Evolutionary conservation across 2,797 vertebrate species (phyloP).

Genomic region (Coreius guichenoti): DNA sequence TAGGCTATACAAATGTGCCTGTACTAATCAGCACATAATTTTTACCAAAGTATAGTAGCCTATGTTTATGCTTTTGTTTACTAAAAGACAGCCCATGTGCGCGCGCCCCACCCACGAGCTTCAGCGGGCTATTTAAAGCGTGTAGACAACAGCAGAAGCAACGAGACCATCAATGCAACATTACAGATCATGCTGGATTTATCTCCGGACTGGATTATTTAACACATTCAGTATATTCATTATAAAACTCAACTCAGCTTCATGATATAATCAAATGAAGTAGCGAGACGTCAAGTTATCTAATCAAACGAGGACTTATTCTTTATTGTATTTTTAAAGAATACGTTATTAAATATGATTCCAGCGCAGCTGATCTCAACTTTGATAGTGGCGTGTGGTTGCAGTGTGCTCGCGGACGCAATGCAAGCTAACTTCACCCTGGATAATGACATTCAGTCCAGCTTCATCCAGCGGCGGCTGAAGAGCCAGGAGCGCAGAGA

Average conservation of each 20-base stretch:
- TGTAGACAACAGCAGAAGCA: slow-evolving; percentile 19
- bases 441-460: slow-evolving; percentile 90
- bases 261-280: not conserved
- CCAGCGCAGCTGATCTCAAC: not conserved
- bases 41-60: not conserved
- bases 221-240: not conserved
- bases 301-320: not conserved
- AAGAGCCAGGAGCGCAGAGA: slow-evolving; percentile 93
- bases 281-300: not conserved
- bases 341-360: not conserved
- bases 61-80: slow-evolving; percentile 13
- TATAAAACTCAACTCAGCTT: not conserved
- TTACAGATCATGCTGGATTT: not conserved
- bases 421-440: slow-evolving; percentile 85
- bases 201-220: slow-evolving; percentile 1
- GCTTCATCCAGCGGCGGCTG: slow-evolving; percentile 92
- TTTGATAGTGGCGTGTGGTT: slow-evolving; percentile 71
- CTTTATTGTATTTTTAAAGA: not conserved
- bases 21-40: not conserved
- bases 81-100: slow-evolving; percentile 17
- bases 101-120: slow-evolving; percentile 52
- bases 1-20: not conserved
- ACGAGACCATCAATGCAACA: slow-evolving; percentile 18
- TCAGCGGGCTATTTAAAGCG: slow-evolving; percentile 64
- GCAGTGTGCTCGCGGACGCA: slow-evolving; percentile 77